Evolutionary conservation across 2,888 invertebrate species (phyloP), one percentile per base, ranked within the genome.

Genomic region (Magallana nippona): DNA sequence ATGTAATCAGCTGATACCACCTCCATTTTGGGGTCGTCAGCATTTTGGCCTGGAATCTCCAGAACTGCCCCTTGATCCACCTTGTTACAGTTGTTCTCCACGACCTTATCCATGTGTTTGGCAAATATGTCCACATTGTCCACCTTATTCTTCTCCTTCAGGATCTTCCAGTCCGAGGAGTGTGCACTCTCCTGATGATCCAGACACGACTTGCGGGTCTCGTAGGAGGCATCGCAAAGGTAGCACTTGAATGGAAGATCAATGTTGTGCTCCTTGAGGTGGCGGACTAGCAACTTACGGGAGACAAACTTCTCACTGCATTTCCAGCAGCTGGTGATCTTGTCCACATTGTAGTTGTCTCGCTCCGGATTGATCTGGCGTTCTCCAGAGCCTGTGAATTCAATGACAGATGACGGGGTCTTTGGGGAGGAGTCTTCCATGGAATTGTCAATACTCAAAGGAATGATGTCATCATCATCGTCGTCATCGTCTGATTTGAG

Each of bases 211-310:
- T 96, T 95, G 2, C 98, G 95, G 77, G 97, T 97, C 0, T 96
- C 95, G 92, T 97, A 98, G 0, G 97, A 97, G 11, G 96, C 96
- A 91, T 98, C 98, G 93, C 98, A 98, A 0, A 98, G 95, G 94
- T 98, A 98, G 92, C 98, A 98, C 94, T 98, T 98, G 95, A 97
- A 98, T 1, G 94, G 93, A n/a, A 10, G 97, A 85, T 93, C 94
- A 80, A 92, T 92, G 85, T 90, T 92, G 88, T 93, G 93, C 84
- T 93, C 94, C 85, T 93, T 93, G 44, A 93, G 89, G 79, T 94
- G 94, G 8, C 92, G 89, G n/a, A 92, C 89, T 17, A 93, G 88
- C 17, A 90, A 85, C 84, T 93, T 92, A 63, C 93, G 88, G 8
- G 91, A 90, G 15, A 89, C 87, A 85, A 93, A 94, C 81, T 88